Conservation (phyloP, 2,113 vertebrate genomes). For the Pterophyllum scalare region DNA sequence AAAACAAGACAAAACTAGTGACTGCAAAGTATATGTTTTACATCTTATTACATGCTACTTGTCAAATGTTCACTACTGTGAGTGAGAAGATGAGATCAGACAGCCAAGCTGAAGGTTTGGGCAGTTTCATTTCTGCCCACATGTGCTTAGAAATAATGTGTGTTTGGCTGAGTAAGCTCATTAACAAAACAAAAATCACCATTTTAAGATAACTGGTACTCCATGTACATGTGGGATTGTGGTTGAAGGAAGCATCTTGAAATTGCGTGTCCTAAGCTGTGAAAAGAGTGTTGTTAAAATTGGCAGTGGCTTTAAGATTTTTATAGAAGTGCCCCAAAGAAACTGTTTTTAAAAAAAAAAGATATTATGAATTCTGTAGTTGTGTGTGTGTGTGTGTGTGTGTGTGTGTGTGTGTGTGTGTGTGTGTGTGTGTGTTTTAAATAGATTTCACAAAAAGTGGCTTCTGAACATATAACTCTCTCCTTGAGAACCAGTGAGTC, state of each 20-base stretch:
- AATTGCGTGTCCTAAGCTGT: not conserved
- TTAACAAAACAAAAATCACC: slow-evolving; percentile 11
- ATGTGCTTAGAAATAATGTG: slow-evolving; percentile 3
- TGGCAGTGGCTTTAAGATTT: not conserved
- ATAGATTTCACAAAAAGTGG: no score
- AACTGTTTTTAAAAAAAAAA: not conserved
- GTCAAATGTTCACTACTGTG: no score
- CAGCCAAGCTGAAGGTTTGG: not conserved
- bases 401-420: not conserved
- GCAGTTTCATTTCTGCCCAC: not conserved
- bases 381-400: not conserved
- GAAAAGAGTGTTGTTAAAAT: not conserved
- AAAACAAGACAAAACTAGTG: no score
- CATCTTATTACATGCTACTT: no score
- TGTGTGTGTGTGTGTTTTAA: no score
- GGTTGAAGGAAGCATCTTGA: not conserved
- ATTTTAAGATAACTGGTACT: not conserved
- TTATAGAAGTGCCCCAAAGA: not conserved
- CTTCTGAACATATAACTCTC: no score
- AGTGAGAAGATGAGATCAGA: no score
- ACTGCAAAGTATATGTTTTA: no score
- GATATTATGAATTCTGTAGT: not conserved
- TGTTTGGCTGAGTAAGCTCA: slow-evolving; percentile 21
- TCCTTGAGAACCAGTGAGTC: no score
- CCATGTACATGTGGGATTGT: not conserved